Evolutionary conservation across 1,140 invertebrate genomes (phyloP), one percentile per base, ranked within the genome.

Genomic region (Danaus melanippus): DNA sequence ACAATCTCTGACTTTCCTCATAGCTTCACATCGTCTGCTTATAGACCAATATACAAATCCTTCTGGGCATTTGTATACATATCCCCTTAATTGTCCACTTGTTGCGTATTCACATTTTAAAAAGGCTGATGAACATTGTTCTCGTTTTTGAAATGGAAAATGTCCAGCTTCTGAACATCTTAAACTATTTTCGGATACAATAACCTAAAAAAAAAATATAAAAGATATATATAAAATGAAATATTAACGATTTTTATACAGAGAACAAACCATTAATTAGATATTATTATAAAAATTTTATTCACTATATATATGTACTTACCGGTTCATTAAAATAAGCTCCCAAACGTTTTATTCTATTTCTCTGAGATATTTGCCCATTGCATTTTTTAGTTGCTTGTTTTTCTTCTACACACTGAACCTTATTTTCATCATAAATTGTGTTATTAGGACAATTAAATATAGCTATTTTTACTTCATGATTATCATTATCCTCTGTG

Each of bases 371-470:
- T 54, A 88, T 89, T 79, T 87, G 74, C 44, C 88, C 90, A 45
- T 76, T 83, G 55, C 92, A 92, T 66, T 89, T 79, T 50, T 90
- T 82, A 45, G 84, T 76, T 32, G 88, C 89, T 65, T 91, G 87
- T 9, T 83, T 76, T 71, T 89, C 89, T 45, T 90, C 79, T 12
- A 93, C 80, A 78, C 94, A 96, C 65, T 94, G 90, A 50, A 91
- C 89, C 59, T 91, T 89, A 50, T 88, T 80, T 62, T 95, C 92
- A 62, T 95, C 92, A 65, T 91, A 96, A 46, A 94, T 89, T 0
- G 92, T 94, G 54, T 90, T 90, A 61, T 93, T 91, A 7, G 93
- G 92, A 80, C 94, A 96, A 48, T 90, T 90, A 47, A 95, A 89
- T 3, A 92, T 88, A 1, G 93, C 87, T 53, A 95, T 88, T 68